A percentile compares a stretch with the other conserved stretches of the same genome.
Evolutionary conservation across 2,113 vertebrate genomes (phyloP).

Genomic region (Naja naja): DNA sequence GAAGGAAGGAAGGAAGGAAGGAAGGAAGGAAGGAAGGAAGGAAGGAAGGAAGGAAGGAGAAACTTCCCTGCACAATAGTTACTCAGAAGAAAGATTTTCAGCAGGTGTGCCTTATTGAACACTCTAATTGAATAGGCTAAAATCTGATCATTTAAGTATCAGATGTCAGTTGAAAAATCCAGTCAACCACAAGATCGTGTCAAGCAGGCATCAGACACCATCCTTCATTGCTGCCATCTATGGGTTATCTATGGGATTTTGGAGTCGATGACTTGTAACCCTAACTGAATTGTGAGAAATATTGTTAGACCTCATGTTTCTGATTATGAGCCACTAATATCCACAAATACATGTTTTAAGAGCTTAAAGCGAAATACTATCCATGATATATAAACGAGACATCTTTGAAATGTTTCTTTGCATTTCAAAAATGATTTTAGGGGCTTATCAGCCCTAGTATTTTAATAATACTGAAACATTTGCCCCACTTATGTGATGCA

Average conservation of each 20-base stretch:
- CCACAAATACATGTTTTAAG: background rate
- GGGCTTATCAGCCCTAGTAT: too few species aligned
- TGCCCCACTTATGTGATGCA: background rate
- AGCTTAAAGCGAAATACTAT: background rate
- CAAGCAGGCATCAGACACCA: background rate
- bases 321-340: background rate
- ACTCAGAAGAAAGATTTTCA: background rate
- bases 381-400: background rate
- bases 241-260: background rate
- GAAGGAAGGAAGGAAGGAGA: background rate
- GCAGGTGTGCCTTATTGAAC: background rate
- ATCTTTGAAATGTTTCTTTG: too few species aligned
- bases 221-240: background rate
- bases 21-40: background rate
- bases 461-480: background rate
- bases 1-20: background rate
- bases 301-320: too few species aligned
- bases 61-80: background rate
- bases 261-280: background rate
- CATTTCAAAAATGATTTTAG: background rate
- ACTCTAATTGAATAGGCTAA: background rate
- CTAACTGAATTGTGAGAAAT: background rate
- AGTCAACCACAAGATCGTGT: background rate
- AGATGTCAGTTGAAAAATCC: background rate
- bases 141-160: background rate